Base-by-base conservation (phyloP, 53 echinoderm and acorn worm species). In the Paracentrotus lividus region DNA sequence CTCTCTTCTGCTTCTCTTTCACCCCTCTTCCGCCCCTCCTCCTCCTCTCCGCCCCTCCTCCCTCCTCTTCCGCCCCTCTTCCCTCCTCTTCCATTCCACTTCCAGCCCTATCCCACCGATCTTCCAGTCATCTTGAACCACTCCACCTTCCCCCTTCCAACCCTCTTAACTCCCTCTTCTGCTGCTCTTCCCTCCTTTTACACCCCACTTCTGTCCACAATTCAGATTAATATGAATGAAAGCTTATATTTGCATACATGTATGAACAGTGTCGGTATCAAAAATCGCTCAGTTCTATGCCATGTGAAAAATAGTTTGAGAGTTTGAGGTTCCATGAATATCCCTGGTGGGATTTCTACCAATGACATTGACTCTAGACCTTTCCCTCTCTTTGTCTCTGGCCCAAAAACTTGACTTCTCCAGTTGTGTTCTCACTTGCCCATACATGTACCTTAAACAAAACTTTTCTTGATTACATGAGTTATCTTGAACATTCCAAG, bases 301-400 rank as follows among this genome's bases (percentile, higher is more conserved):
- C n/a, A 76, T 20, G 76, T 20, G 40, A 76, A 42, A 76, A 76
- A 18, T 40, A 42, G 38, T 76, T 36, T 76, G 38, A 76, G 38
- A 76, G 76, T 76, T n/a, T 76, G 38, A 16, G 23, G 3, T 76
- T 76, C 76, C 14, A 18, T 76, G 76, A 76, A 76, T 76, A 18
- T 40, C 76, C 76, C 76, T 76, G 5, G 76, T 21, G 76, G 36
- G 40, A 5, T 26, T 76, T 36, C 76, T 76, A 18, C 42, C 42
- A 21, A 4, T 76, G 76, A 76, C 76, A 76, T 76, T 76, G 76
- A 42, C 76, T 40, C 38, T 76, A 18, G 42, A 76, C 76, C 76
- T 23, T 76, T 14, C 42, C 21, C 42, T 54, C 54, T 67, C 76
- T 76, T 76, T 76, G 76, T 76, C 42, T 76, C 76, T 76, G 76